Conservation (phyloP, 2,113 vertebrate species). For the Corvus moneduloides region DNA sequence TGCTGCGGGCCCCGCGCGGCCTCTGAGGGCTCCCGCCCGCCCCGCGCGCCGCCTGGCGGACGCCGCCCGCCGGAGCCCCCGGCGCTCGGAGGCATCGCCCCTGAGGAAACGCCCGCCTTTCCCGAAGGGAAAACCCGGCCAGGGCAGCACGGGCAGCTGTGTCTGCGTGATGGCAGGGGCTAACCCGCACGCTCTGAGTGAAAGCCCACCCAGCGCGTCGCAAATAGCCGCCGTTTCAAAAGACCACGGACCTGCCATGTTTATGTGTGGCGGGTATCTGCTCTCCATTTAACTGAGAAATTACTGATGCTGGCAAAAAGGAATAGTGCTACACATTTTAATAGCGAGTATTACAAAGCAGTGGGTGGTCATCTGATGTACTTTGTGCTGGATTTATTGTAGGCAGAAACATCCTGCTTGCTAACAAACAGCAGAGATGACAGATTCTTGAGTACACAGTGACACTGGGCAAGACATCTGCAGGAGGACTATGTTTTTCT, state of each 20-base stretch:
- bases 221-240: accelerated
- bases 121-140: background rate
- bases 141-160: accelerated
- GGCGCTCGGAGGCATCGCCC: background rate
- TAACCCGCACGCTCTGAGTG: accelerated
- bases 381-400: background rate
- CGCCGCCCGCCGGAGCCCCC: background rate
- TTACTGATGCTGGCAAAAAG: no score
- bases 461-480: background rate
- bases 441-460: background rate
- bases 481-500: background rate
- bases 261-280: accelerated
- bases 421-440: background rate
- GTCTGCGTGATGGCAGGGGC: accelerated
- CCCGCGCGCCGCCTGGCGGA: background rate
- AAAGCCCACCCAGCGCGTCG: background rate
- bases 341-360: accelerated
- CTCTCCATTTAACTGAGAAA: background rate
- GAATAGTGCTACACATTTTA: background rate
- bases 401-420: background rate
- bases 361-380: background rate
- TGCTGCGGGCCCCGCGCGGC: background rate
- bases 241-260: accelerated
- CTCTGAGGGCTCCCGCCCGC: background rate
- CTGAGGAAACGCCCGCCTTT: background rate